Percentiles rank a stretch among this genome's conserved stretches.
These are phyloP conservation scores for Neolamprologus tretocephalus DNA, from an alignment of 2,113 vertebrate genomes.

Conservation along the genomic window DNA sequence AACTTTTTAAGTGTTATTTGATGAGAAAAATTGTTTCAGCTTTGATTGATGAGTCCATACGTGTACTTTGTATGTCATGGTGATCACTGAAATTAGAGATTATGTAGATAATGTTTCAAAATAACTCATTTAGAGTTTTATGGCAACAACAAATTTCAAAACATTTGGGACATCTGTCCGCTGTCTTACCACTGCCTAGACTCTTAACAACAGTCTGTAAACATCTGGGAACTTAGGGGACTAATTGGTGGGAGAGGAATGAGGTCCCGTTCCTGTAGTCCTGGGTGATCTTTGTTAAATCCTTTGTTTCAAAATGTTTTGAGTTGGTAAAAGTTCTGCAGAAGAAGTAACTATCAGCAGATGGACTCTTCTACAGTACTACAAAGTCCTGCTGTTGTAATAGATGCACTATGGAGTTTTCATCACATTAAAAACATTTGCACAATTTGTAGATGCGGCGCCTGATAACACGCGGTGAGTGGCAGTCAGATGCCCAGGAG, in stretches of 20 bases:
- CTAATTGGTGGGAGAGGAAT: background rate
- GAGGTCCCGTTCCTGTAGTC: background rate
- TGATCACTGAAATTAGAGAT: accelerated
- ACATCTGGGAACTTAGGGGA: background rate
- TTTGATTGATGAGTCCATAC: accelerated
- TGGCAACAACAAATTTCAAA: background rate
- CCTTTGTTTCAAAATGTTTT: background rate
- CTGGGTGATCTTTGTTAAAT: background rate
- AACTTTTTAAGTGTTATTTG: background rate
- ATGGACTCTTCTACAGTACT: background rate
- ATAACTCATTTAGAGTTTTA: background rate
- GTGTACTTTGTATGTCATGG: background rate
- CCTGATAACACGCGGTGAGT: constrained; percentile 90
- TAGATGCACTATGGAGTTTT: background rate
- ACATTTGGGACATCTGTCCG: background rate
- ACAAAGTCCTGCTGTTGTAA: background rate
- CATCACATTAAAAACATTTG: background rate
- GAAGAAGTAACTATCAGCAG: accelerated
- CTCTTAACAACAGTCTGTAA: background rate
- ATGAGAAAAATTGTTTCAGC: background rate
- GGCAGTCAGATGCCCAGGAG: constrained; percentile 96
- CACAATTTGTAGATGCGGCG: constrained; percentile 81
- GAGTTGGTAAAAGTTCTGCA: background rate
- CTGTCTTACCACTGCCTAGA: background rate
- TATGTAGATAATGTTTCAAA: background rate